Evolutionary conservation across 1,140 invertebrate species (phyloP).

Genomic region (Drosophila melanogaster): Release_6_plus_ISO1_MT NT_037436.4:17954501-17955000

Average conservation of each 20-base stretch:
- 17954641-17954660: slow-evolving; percentile 95
- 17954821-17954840: slow-evolving; percentile 94
- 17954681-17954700: slow-evolving; percentile 89
- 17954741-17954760: slow-evolving; percentile 71
- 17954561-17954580: slow-evolving; percentile 91
- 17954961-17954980: slow-evolving; percentile 77
- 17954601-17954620: slow-evolving; percentile 97
- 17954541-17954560: slow-evolving; percentile 87
- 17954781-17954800: slow-evolving; percentile 49
- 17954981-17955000: slow-evolving; percentile 63
- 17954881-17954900: slow-evolving; percentile 95
- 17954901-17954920: slow-evolving; percentile 96
- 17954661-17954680: slow-evolving; percentile 96
- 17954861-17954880: slow-evolving; percentile 88
- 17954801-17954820: slow-evolving; percentile 89
- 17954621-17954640: slow-evolving; percentile 94
- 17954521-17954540: slow-evolving; percentile 52
- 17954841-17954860: slow-evolving; percentile 91
- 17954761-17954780: slow-evolving; percentile 35
- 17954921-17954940: slow-evolving; percentile 93
- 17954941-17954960: slow-evolving; percentile 78
- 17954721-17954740: slow-evolving; percentile 75
- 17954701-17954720: slow-evolving; percentile 72
- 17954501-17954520: slow-evolving; percentile 66
- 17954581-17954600: slow-evolving; percentile 97